A percentile compares a stretch with the other conserved stretches of the same genome.
phyloP scores from a whole-genome alignment of 92 coral and sea anemone species.

The Siderastrea siderea region DNA sequence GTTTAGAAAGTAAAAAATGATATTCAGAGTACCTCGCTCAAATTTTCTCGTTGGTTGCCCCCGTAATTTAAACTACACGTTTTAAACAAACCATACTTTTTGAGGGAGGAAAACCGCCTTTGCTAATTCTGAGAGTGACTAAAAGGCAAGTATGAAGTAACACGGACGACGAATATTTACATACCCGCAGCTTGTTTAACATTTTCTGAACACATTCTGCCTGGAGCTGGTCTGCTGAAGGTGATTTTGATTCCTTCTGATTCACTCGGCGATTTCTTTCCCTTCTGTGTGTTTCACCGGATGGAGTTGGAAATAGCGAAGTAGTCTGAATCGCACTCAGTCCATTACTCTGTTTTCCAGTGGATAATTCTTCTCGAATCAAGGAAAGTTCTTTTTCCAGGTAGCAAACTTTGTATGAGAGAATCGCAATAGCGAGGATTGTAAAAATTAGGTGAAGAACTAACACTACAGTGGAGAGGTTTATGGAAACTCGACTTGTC shows the following conservation, averaged over 20 bases:
- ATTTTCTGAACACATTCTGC: background rate
- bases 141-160: no score
- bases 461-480: background rate
- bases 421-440: background rate
- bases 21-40: no score
- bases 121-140: no score
- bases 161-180: no score
- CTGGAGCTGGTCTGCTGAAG: background rate
- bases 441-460: slow-evolving; percentile 17
- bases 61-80: no score
- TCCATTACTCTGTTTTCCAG: background rate
- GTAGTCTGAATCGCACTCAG: background rate
- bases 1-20: no score
- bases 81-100: no score
- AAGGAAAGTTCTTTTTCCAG: slow-evolving; percentile 6
- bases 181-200: slow-evolving; percentile 1
- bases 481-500: background rate
- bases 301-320: background rate
- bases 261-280: background rate
- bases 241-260: background rate
- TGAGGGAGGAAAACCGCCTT: no score
- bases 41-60: no score
- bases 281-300: background rate
- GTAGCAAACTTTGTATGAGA: slow-evolving; percentile 17
- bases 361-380: background rate